phyloP scores from a whole-genome alignment of 2,113 vertebrate species.

The Sigmodon hispidus region DNA sequence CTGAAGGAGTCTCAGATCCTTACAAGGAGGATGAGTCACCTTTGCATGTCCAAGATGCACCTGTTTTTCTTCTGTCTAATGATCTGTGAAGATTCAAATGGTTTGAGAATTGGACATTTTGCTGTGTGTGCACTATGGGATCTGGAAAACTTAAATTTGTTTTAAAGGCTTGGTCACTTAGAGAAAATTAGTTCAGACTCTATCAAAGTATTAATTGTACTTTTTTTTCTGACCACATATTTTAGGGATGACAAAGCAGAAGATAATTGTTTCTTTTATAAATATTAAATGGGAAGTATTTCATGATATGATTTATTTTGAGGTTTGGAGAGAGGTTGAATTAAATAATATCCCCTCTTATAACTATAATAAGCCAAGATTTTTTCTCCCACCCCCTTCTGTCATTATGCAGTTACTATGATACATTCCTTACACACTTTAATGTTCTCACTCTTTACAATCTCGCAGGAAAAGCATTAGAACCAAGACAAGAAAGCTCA shows the following conservation, averaged over 20 bases:
- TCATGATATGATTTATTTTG: background rate
- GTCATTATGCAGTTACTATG: background rate
- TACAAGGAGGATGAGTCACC: conserved; percentile 45
- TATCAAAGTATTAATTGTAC: background rate
- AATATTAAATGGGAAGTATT: conserved; percentile 17
- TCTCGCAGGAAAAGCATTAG: background rate
- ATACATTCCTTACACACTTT: background rate
- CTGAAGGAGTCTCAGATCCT: conserved; percentile 36
- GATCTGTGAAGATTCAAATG: conserved; percentile 58
- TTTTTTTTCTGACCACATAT: background rate
- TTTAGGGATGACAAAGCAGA: conserved; percentile 23
- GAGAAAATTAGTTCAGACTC: conserved; percentile 55
- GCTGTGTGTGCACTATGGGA: background rate
- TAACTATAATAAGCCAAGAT: background rate
- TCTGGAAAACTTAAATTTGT: conserved; percentile 49
- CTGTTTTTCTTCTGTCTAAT: conserved; percentile 76
- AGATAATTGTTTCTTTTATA: conserved; percentile 17
- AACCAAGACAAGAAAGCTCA: background rate
- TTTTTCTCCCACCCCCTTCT: background rate
- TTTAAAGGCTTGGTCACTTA: conserved; percentile 38
- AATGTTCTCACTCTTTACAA: background rate
- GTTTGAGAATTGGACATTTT: background rate
- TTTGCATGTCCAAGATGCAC: conserved; percentile 64
- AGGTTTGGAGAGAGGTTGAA: background rate
- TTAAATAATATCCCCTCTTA: conserved; percentile 18